Percentiles rank a stretch among this genome's conserved stretches.
Conservation (phyloP, 2,797 vertebrate species). For the Urosaurus nigricauda region DNA sequence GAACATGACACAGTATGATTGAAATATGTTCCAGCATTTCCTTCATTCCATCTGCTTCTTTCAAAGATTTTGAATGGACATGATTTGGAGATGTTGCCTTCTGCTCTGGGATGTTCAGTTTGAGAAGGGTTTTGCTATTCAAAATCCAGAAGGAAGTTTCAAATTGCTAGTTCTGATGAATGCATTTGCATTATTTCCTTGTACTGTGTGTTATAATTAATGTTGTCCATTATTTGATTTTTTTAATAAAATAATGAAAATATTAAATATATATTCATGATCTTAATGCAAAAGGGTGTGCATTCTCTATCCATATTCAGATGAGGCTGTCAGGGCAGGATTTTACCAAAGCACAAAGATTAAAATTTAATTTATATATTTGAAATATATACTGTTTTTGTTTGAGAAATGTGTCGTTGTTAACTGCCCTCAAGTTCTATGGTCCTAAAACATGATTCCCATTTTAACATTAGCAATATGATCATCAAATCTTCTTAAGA, state of each 20-base stretch:
- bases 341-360: not conserved
- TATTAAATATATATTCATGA: no score
- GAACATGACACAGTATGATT: conserved; percentile 37
- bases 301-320: no score
- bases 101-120: conserved; percentile 33
- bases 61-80: conserved; percentile 32
- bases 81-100: not conserved
- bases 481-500: not conserved
- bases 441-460: not conserved
- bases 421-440: not conserved
- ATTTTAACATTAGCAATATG: not conserved
- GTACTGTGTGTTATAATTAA: no score
- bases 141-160: conserved; percentile 1
- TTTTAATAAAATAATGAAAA: no score
- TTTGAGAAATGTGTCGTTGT: no score
- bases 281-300: not conserved
- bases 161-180: not conserved
- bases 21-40: conserved; percentile 26
- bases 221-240: no score
- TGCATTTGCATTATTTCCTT: no score
- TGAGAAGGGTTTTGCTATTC: conserved; percentile 14
- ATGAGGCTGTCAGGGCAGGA: not conserved
- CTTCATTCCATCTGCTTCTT: conserved; percentile 51
- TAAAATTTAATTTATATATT: no score
- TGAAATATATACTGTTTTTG: no score